phyloP scores from a whole-genome alignment of 2,113 vertebrate species.

The Arothron firmamentum region DNA sequence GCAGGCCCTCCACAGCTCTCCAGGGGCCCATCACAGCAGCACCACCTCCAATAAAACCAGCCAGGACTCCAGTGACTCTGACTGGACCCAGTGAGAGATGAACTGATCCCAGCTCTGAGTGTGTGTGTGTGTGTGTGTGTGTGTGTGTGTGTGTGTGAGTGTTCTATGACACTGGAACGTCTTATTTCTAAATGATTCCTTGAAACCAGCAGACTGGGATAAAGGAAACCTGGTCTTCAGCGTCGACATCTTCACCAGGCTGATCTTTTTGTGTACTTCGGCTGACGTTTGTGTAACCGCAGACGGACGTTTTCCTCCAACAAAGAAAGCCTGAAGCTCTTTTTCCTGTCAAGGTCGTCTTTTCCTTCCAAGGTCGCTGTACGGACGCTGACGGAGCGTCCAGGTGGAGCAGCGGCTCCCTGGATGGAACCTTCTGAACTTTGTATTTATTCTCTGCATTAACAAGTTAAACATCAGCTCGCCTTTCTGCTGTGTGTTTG shows the following conservation, averaged over 20 bases:
- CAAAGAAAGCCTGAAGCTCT: neutral
- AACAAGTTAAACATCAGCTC: conserved; percentile 41
- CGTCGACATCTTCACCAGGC: no score
- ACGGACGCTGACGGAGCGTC: no score
- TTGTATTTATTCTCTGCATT: conserved; percentile 28
- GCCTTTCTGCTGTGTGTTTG: conserved; percentile 62
- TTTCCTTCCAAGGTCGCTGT: neutral
- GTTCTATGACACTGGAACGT: conserved; percentile 25
- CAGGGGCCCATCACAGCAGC: conserved; percentile 66
- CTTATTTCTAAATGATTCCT: no score
- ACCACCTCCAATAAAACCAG: conserved; percentile 80
- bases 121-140: conserved; percentile 33
- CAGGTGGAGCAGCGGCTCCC: no score
- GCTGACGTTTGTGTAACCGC: no score
- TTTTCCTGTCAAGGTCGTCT: conserved; percentile 47
- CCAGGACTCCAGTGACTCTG: conserved; percentile 94
- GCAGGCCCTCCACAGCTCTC: conserved; percentile 80
- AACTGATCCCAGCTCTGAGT: conserved; percentile 39
- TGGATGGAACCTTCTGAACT: no score
- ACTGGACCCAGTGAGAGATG: conserved; percentile 84
- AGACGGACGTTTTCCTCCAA: no score
- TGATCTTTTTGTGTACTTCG: no score
- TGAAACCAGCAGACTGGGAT: no score
- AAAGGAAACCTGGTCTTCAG: no score
- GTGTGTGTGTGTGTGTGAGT: conserved; percentile 34